Evolutionary conservation across 2,113 vertebrate genomes (phyloP).

Genomic region (Romanogobio albipinnatus): DNA sequence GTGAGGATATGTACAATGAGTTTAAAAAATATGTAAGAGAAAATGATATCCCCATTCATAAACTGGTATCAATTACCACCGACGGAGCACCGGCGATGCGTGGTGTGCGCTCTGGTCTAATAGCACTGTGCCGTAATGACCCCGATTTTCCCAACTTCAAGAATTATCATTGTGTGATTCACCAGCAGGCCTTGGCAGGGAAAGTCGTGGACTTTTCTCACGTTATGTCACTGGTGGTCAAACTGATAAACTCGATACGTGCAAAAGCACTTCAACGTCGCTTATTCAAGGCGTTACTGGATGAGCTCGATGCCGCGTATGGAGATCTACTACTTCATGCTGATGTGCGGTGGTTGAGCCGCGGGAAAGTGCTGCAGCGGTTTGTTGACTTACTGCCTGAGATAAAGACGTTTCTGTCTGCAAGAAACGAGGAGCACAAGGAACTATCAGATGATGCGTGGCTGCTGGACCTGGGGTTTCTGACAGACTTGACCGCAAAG

Average conservation of each 20-base stretch:
- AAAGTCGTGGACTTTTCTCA: background rate
- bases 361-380: constrained; percentile 21
- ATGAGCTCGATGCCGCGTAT: constrained; percentile 39
- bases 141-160: background rate
- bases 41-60: background rate
- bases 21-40: background rate
- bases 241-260: too few relatives aligned
- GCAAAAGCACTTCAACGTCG: too few relatives aligned
- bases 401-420: constrained; percentile 35
- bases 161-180: background rate
- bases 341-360: constrained; percentile 28
- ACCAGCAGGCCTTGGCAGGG: background rate
- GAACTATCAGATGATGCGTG: constrained; percentile 43
- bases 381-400: constrained; percentile 35
- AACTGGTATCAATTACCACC: background rate
- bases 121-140: background rate
- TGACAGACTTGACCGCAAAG: constrained; percentile 38
- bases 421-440: constrained; percentile 43
- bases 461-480: constrained; percentile 44
- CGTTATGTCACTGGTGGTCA: too few relatives aligned
- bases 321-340: constrained; percentile 43
- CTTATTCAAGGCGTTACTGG: constrained; percentile 46
- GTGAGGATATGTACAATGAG: background rate
- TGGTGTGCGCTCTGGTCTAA: background rate
- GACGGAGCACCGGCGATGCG: background rate